Base-by-base conservation (phyloP, 2,797 vertebrate species). In the Mormyrops attenuatus region DNA sequence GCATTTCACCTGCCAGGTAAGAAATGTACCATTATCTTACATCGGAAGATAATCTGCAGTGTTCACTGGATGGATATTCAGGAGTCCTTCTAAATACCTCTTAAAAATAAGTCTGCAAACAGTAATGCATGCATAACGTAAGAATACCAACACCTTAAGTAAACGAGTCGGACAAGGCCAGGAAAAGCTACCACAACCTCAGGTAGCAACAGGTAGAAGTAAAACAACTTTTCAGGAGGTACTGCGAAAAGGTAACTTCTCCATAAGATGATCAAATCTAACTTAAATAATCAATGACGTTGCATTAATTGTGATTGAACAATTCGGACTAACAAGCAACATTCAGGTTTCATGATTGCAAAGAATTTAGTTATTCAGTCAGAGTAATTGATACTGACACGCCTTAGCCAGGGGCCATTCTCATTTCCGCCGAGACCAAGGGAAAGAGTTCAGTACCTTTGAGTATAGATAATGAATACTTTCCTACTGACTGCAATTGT, bases 311-410 rank as follows among this genome's bases (percentile, higher is more conserved):
- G 17, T 44, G 38, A 80, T 3, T 26, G 47, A 85, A 30, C 7
- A 44, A 85, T 85, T 49, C 11, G 3, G n/a, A 50, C 3, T 22
- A 52, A 13, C 47, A 49, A 49, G 44, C 44, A 52, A 50, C 20
- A 85, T 85, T 85, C 47, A 15, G 3, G 82, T 52, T 85, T 85
- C 20, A 85, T 85, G 22, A 85, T 52, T 49, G 44, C 44, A 22
- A 85, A 85, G 44, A 80, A 80, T 9, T 52, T 52, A 84, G 22
- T 44, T 84, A 85, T 49, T 17, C 44, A 85, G 82, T 26, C 82
- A 85, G 22, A 49, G 82, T 49, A 49, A 85, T 52, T 85, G 47
- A 87, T 87, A 87, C 52, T 41, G 85, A 15, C 85, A 60, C 85
- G 60, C 85, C 85, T 87, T 87, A 57, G 53, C 53, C 53, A 22